phyloP scores from a whole-genome alignment of 2,888 invertebrate genomes.

The Folsomia candida region DNA sequence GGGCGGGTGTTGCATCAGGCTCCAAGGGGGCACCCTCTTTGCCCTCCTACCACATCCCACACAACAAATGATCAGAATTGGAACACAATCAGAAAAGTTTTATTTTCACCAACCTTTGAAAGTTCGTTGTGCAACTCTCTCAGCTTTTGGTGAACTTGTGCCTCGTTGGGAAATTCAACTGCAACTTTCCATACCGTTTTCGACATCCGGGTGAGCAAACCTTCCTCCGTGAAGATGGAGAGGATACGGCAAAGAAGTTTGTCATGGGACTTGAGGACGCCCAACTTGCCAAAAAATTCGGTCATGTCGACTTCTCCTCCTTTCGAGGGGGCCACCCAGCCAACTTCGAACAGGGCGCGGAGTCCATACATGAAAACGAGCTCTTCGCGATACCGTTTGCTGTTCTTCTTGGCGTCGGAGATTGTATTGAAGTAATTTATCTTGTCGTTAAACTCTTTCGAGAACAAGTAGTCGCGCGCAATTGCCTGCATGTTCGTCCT shows the following conservation, averaged over 20 bases:
- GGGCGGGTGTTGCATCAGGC: background rate
- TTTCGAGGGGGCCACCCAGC: conserved; percentile 10
- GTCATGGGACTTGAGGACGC: conserved; percentile 6
- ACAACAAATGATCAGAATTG: too few species aligned
- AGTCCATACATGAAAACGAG: conserved; percentile 8
- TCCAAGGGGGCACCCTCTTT: background rate
- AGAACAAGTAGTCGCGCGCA: conserved; percentile 9
- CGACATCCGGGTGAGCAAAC: background rate
- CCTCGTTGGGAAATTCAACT: background rate
- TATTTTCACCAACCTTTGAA: too few species aligned
- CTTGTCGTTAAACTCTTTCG: conserved; percentile 9
- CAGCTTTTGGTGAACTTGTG: background rate
- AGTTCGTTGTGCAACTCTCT: conserved; percentile 2
- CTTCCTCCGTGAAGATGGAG: conserved; percentile 27
- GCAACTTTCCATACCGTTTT: conserved; percentile 13
- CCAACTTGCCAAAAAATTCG: conserved; percentile 15
- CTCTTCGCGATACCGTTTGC: conserved; percentile 5
- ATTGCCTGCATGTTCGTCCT: conserved; percentile 8
- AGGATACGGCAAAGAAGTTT: conserved; percentile 25
- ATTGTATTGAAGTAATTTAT: background rate
- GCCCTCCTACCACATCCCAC: background rate
- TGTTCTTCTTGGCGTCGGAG: background rate
- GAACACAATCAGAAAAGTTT: too few species aligned
- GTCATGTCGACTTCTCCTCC: conserved; percentile 3
- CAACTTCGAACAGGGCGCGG: conserved; percentile 23